These are phyloP conservation scores for Conomelus anceps DNA, from an alignment of 2,888 invertebrate species.

Conservation along the genomic window DNA sequence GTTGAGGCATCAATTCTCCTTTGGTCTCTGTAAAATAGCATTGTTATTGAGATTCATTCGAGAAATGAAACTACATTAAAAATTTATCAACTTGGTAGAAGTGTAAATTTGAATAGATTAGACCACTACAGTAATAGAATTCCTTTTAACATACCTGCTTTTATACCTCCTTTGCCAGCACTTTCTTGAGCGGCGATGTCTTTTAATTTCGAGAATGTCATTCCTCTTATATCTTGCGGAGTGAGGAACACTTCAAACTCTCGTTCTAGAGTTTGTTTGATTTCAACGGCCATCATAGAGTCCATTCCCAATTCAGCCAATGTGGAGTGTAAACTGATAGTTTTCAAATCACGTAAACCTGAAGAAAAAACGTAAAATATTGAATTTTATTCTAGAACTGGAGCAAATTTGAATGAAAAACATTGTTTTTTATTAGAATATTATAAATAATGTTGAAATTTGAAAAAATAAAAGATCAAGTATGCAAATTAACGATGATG, in stretches of 20 bases:
- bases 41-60: not conserved
- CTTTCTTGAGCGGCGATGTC: conserved; percentile 39
- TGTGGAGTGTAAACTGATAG: conserved; percentile 60
- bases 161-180: conserved; percentile 18
- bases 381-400: conserved; percentile 37
- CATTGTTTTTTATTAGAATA: too few relatives aligned
- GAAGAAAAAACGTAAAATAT: conserved; percentile 29
- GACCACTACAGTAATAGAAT: too few relatives aligned
- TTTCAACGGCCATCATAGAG: conserved; percentile 94
- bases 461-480: too few relatives aligned
- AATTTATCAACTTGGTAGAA: too few relatives aligned
- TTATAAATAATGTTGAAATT: too few relatives aligned
- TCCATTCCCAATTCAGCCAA: conserved; percentile 93
- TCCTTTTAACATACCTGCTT: not conserved
- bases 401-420: not conserved
- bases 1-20: not conserved
- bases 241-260: conserved; percentile 82
- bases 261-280: conserved; percentile 84
- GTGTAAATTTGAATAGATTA: too few relatives aligned
- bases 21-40: not conserved
- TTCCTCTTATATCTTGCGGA: conserved; percentile 73
- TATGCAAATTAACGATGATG: too few relatives aligned
- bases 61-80: too few relatives aligned
- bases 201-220: conserved; percentile 63
- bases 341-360: conserved; percentile 61